Percentiles rank a stretch among this genome's conserved stretches.
These are phyloP conservation scores for Barnardius zonarius DNA, from an alignment of 2,113 vertebrate species.

Conservation along the genomic window DNA sequence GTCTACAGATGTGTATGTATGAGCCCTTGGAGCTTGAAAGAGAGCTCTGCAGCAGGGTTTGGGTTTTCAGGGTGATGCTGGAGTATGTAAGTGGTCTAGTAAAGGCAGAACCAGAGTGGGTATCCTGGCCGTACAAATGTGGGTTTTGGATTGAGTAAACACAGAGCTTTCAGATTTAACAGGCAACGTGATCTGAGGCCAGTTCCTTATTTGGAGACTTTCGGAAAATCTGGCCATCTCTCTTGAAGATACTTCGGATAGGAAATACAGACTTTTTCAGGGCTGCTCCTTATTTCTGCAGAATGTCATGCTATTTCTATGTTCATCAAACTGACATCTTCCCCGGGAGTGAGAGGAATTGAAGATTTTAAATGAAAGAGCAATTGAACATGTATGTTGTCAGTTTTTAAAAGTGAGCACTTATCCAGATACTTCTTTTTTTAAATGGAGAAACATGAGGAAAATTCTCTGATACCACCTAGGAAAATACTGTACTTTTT, in stretches of 20 bases:
- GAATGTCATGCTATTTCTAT: neutral
- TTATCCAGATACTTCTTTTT: neutral
- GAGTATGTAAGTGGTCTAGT: fast-evolving
- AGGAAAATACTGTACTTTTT: neutral
- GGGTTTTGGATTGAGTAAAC: neutral
- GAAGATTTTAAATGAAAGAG: neutral
- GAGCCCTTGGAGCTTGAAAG: neutral
- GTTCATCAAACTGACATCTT: neutral
- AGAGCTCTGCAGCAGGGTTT: neutral
- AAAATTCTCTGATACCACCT: neutral
- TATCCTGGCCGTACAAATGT: neutral
- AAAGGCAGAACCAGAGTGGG: neutral
- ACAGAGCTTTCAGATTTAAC: neutral
- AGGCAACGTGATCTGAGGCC: fast-evolving
- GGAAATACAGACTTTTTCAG: neutral
- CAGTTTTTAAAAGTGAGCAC: neutral
- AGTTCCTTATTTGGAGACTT: neutral
- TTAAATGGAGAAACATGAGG: neutral
- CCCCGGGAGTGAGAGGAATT: neutral
- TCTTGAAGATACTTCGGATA: neutral
- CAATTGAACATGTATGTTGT: neutral
- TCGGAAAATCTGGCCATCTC: neutral
- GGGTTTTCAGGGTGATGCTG: fast-evolving
- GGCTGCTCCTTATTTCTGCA: neutral
- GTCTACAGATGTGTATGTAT: neutral